Percentiles rank a stretch among this genome's conserved stretches.
These are phyloP conservation scores for Xylocopa sonorina DNA, from an alignment of 1,140 invertebrate species.

Conservation along the genomic window DNA sequence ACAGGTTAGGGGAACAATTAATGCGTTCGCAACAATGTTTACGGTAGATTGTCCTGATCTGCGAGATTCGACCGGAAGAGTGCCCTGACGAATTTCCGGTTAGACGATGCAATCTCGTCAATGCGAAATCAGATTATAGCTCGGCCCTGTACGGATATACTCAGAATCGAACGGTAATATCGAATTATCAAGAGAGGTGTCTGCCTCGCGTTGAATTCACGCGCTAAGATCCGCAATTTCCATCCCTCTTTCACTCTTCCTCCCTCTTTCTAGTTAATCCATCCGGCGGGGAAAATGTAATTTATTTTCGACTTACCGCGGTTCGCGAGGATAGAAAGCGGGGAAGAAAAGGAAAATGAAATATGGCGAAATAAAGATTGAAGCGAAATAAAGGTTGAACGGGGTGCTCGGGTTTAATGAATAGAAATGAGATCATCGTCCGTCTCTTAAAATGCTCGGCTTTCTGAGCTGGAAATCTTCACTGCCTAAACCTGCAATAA, in stretches of 20 bases:
- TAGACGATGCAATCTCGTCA: conserved; percentile 44
- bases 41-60: conserved; percentile 17
- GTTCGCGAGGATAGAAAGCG: not conserved
- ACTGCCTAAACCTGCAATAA: not conserved
- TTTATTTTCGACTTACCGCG: not conserved
- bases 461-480: not conserved
- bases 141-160: conserved; percentile 36
- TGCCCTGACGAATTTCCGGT: conserved; percentile 39
- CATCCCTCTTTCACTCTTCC: no score
- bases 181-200: conserved; percentile 42
- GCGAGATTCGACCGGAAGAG: conserved; percentile 7
- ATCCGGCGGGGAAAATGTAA: not conserved
- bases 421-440: conserved; percentile 1
- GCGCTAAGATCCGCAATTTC: not conserved
- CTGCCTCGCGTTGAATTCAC: conserved; percentile 6
- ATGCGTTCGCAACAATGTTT: conserved; percentile 8
- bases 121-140: conserved; percentile 40
- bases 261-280: conserved; percentile 8
- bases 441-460: not conserved
- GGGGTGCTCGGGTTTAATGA: not conserved
- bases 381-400: not conserved
- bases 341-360: not conserved
- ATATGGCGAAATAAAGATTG: not conserved
- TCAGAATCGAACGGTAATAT: conserved; percentile 52
- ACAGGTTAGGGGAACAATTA: not conserved